Percentiles rank a stretch among this genome's conserved stretches.
Evolutionary conservation across 1,140 invertebrate species (phyloP).

Genomic region (Aplysia californica): DNA sequence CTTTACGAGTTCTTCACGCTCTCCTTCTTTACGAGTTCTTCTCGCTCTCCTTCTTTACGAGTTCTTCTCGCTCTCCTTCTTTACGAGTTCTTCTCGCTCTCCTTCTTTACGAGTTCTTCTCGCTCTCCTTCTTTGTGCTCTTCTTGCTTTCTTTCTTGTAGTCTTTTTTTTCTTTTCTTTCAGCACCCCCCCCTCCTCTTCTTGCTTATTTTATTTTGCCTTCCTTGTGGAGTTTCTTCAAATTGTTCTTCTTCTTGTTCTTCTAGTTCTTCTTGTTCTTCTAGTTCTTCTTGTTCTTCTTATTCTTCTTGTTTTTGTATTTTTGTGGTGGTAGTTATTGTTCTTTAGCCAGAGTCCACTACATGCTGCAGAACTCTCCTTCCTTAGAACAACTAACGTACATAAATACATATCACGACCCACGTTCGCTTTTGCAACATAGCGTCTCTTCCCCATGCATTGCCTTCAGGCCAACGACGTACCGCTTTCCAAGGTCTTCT

Average conservation of each 20-base stretch:
- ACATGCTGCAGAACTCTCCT: no score
- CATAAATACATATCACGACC: no score
- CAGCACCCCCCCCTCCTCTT: constrained; percentile 4
- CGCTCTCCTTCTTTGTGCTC: neutral
- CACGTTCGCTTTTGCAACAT: no score
- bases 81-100: neutral
- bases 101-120: constrained; percentile 13
- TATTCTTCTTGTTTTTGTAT: neutral
- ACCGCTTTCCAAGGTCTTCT: no score
- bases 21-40: neutral
- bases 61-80: neutral
- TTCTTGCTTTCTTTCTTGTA: constrained; percentile 16
- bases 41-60: neutral
- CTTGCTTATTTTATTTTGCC: no score
- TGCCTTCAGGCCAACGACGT: no score
- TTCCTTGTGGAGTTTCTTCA: no score
- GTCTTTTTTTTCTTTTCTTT: constrained; percentile 23
- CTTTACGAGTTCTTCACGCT: neutral
- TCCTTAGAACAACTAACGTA: no score
- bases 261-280: neutral
- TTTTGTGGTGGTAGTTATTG: neutral
- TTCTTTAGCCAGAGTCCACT: no score
- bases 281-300: neutral
- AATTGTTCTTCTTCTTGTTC: neutral
- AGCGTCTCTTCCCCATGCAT: no score